Conservation (phyloP, 2,797 vertebrate species). For the Dermochelys coriacea region DNA sequence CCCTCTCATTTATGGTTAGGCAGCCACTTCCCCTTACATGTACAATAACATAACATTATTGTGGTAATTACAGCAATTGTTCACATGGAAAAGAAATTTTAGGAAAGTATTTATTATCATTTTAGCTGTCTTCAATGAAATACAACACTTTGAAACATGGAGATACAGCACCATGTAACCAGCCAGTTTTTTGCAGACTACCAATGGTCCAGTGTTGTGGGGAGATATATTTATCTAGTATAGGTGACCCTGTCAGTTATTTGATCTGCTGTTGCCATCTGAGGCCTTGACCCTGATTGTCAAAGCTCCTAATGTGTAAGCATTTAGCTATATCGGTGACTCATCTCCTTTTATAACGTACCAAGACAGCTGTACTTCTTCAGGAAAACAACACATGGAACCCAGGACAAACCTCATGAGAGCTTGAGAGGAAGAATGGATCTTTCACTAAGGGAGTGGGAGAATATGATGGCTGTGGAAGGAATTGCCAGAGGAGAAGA, state of each 20-base stretch:
- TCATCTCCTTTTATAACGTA: neutral
- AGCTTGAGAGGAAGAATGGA: neutral
- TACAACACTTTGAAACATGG: neutral
- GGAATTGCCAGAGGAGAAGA: neutral
- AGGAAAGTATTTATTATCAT: neutral
- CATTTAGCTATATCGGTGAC: neutral
- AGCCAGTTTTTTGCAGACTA: neutral
- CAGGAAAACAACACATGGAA: accelerated
- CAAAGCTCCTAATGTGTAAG: accelerated
- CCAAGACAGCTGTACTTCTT: accelerated
- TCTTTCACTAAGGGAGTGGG: neutral
- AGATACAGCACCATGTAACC: neutral
- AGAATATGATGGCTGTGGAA: neutral
- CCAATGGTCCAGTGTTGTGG: neutral
- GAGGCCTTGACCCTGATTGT: neutral
- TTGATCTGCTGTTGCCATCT: neutral
- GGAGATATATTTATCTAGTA: neutral
- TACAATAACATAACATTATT: neutral
- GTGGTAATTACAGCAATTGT: neutral
- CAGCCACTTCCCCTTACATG: neutral
- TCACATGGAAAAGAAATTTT: neutral
- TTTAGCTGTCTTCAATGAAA: neutral
- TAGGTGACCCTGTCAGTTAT: neutral
- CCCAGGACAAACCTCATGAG: neutral
- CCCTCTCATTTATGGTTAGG: neutral